Evolutionary conservation across 2,888 invertebrate genomes (phyloP).

Genomic region (Bruchidius siliquastri): DNA sequence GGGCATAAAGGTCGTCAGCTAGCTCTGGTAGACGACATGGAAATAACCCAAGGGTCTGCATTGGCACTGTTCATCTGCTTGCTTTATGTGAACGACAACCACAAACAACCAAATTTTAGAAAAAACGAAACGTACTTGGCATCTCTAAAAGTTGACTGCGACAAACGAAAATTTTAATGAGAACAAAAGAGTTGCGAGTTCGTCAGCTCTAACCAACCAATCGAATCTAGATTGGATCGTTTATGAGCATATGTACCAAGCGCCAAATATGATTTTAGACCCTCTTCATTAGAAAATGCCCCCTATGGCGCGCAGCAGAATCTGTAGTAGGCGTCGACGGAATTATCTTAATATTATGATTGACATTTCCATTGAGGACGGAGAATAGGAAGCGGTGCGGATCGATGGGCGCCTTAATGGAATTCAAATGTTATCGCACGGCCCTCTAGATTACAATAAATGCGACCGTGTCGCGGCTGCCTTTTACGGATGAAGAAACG

Average conservation of each 20-base stretch:
- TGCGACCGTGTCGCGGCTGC: not conserved
- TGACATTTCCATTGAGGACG: constrained; percentile 42
- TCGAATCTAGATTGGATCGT: not conserved
- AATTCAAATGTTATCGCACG: constrained; percentile 38
- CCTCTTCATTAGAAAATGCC: not conserved
- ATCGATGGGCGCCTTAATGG: constrained; percentile 36
- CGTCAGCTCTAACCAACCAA: not conserved
- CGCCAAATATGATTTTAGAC: not conserved
- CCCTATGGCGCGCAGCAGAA: not conserved
- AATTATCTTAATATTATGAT: constrained; percentile 45
- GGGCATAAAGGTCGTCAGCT: too few species aligned
- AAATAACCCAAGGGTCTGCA: too few species aligned
- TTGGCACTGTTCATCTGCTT: too few species aligned
- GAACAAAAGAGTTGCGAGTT: too few species aligned
- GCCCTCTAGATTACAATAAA: constrained; percentile 19
- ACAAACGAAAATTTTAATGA: too few species aligned
- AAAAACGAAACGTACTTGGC: too few species aligned
- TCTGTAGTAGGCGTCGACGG: constrained; percentile 7
- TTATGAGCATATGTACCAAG: not conserved
- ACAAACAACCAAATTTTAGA: too few species aligned
- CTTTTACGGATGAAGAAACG: not conserved
- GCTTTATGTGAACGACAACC: too few species aligned
- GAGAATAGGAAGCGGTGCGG: constrained; percentile 25
- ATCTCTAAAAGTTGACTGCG: too few species aligned
- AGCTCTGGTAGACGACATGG: too few species aligned